Conservation (phyloP, 2,113 vertebrate species). For the Lynx canadensis region DNA sequence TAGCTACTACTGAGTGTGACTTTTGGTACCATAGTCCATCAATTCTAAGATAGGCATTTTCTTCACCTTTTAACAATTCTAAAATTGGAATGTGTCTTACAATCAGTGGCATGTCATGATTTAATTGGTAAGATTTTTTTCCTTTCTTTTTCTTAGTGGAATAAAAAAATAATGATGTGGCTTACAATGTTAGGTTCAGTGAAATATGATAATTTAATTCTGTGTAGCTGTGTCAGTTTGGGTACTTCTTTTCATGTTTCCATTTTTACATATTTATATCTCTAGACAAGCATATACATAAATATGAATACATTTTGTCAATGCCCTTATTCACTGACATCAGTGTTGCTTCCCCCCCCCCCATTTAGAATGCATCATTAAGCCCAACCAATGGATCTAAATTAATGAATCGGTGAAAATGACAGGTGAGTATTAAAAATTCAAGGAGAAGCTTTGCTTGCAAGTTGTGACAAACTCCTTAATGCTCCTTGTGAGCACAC, state of each 20-base stretch:
- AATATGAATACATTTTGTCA: not conserved
- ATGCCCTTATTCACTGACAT: not conserved
- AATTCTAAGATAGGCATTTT: slow-evolving; percentile 11
- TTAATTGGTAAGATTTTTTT: not conserved
- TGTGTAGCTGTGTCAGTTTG: not conserved
- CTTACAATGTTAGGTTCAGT: not conserved
- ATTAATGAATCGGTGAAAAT: slow-evolving; percentile 62
- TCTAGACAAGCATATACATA: not conserved
- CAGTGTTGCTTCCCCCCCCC: not conserved
- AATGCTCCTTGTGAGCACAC: not conserved
- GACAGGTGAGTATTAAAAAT: slow-evolving; percentile 66
- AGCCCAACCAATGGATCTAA: slow-evolving; percentile 65
- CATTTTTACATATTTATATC: slow-evolving; percentile 8
- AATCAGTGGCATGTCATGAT: not conserved
- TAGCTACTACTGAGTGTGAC: not conserved
- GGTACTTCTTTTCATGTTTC: not conserved
- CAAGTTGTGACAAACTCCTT: not conserved
- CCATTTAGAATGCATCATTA: slow-evolving; percentile 69
- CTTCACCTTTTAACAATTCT: slow-evolving; percentile 20
- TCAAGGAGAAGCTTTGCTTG: not conserved
- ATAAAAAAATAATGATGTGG: not conserved
- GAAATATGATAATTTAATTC: not conserved
- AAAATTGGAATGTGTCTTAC: not conserved
- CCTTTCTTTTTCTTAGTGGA: not conserved
- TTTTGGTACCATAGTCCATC: not conserved